phyloP scores from a whole-genome alignment of 2,797 vertebrate species.

The Pangasius larnaudii region DNA sequence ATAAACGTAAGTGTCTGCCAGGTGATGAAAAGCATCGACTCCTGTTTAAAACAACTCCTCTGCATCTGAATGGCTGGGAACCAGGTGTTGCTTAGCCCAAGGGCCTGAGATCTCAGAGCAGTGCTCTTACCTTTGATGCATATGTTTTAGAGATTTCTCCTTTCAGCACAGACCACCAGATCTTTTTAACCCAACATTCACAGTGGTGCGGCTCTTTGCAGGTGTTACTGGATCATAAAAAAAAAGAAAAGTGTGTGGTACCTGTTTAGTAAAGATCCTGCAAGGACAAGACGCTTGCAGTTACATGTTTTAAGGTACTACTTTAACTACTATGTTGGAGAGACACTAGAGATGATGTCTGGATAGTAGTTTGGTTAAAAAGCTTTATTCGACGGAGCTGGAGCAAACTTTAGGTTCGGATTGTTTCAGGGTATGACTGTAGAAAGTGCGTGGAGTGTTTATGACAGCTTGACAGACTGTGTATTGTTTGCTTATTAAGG shows the following conservation, averaged over 20 bases:
- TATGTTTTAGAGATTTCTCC: constrained; percentile 13
- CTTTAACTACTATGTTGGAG: not conserved
- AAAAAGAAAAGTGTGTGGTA: not conserved
- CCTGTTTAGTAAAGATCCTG: constrained; percentile 9
- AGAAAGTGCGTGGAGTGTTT: not conserved
- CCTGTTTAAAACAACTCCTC: not conserved
- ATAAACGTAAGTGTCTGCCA: not conserved
- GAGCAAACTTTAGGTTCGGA: not conserved
- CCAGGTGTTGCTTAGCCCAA: constrained; percentile 50
- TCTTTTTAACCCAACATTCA: not conserved
- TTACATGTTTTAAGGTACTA: constrained; percentile 21
- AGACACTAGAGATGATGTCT: not conserved
- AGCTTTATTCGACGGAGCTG: not conserved
- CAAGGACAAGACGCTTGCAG: constrained; percentile 4
- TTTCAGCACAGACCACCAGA: constrained; percentile 15
- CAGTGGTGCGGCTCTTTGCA: not conserved
- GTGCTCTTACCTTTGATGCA: not conserved
- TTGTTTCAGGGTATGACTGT: not conserved
- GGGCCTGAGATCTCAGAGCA: constrained; percentile 16
- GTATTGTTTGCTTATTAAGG: constrained; percentile 18
- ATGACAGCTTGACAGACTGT: not conserved
- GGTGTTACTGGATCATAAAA: not conserved
- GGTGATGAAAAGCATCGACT: not conserved
- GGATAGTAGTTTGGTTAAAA: not conserved
- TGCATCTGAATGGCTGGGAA: constrained; percentile 3